phyloP scores from a whole-genome alignment of 2,113 vertebrate species.

The Petrocephalus zakoni region DNA sequence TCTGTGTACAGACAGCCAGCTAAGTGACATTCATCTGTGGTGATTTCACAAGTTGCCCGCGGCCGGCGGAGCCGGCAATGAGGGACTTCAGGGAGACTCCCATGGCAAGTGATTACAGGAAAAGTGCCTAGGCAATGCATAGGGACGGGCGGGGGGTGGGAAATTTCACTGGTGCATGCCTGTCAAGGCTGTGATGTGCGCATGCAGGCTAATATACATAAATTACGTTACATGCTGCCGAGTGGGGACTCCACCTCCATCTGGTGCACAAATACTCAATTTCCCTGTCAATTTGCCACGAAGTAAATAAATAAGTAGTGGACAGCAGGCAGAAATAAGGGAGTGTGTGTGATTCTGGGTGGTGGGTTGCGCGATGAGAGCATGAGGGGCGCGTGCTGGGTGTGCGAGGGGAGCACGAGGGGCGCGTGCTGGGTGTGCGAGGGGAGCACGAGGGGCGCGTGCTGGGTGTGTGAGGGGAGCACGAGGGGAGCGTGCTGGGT shows the following conservation, averaged over 20 bases:
- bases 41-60: constrained; percentile 66
- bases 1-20: constrained; percentile 60
- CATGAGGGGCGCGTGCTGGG: background rate
- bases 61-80: constrained; percentile 2
- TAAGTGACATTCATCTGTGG: constrained; percentile 64
- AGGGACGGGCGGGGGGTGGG: background rate
- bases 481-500: too few species aligned
- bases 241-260: constrained; percentile 25
- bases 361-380: background rate
- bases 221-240: constrained; percentile 8
- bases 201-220: constrained; percentile 24
- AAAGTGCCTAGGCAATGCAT: constrained; percentile 26
- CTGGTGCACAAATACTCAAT: constrained; percentile 23
- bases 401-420: background rate
- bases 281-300: constrained; percentile 38
- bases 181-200: constrained; percentile 16
- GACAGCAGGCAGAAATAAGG: constrained; percentile 32
- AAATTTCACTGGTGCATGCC: constrained; percentile 17
- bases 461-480: too few species aligned
- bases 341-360: background rate
- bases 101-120: constrained; percentile 33
- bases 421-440: background rate
- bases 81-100: constrained; percentile 30
- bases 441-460: too few species aligned
- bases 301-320: constrained; percentile 32